Evolutionary conservation across 1,140 invertebrate species (phyloP).

Genomic region (Aphaenogaster rudis): DNA sequence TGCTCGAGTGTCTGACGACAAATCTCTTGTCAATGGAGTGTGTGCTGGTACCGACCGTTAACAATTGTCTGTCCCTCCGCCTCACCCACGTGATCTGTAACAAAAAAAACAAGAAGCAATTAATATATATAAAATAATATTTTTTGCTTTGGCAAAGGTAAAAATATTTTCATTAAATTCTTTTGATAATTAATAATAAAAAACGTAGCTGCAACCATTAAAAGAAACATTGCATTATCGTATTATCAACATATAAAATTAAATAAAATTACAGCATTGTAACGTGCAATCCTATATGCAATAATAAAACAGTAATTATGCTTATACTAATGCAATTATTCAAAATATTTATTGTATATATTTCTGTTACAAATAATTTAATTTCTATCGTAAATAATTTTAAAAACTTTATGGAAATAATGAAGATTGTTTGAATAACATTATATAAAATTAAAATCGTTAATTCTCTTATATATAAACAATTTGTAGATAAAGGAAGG

Average conservation of each 20-base stretch:
- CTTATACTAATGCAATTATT: too few relatives aligned
- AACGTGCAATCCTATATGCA: background rate
- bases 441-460: background rate
- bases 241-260: background rate
- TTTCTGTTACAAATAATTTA: too few relatives aligned
- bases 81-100: constrained; percentile 91
- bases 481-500: background rate
- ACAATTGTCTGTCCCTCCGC: constrained; percentile 90
- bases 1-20: constrained; percentile 93
- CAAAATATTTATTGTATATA: too few relatives aligned
- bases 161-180: background rate
- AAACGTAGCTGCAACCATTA: background rate
- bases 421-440: background rate
- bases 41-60: constrained; percentile 91
- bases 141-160: background rate
- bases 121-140: background rate
- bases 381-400: background rate
- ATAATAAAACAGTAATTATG: background rate
- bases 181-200: background rate
- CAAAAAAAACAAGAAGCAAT: constrained; percentile 40
- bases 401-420: background rate
- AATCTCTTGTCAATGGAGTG: constrained; percentile 92
- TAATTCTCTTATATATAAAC: background rate
- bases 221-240: background rate
- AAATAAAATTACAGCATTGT: background rate